Base-by-base conservation (phyloP, 2,113 vertebrate species). In the Mastomys natalensis region DNA sequence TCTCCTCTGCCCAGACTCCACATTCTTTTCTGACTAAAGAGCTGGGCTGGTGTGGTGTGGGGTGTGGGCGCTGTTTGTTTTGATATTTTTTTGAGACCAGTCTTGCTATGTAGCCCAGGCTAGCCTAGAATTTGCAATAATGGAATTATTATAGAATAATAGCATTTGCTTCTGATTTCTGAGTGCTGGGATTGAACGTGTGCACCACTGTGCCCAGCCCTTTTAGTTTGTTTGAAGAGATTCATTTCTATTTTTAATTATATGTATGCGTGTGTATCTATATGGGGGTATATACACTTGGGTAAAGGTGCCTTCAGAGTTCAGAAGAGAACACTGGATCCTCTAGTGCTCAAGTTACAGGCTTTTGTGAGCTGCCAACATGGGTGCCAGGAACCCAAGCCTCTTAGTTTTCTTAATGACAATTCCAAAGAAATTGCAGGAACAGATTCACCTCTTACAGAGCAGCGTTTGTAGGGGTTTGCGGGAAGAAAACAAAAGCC, bases 401-500 rank as follows among this genome's bases (percentile, higher is more conserved):
- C 37, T 37, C 37, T 64, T 31, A 45, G 11, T 16, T 87, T 84
- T 68, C 73, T 94, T 90, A 91, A 90, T 60, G 13, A 34, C 26
- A 72, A 87, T 70, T 19, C 0, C 40, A 78, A 15, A 29, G n/a
- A 95, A 94, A 89, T 88, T 78, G 62, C 77, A 74, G 13, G 76
- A 94, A 77, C 77, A 76, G 88, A 90, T 81, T 90, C 84, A 86
- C 92, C 85, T 82, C 86, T 5, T 51, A 84, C 22, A 37, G 34
- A 68, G 53, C 48, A 40, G 22, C 78, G 53, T 95, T 74, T 89
- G 77, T 70, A 80, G 53, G 43, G 60, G 66, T 37, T 88, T 86
- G 29, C 88, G 70, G 55, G 37, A 12, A 81, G 48, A 15, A 64
- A 80, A 58, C 85, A 86, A 91, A 72, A 70, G 40, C 34, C 90